Conservation (phyloP, 2,888 invertebrate species). For the Phengaris arion region DNA sequence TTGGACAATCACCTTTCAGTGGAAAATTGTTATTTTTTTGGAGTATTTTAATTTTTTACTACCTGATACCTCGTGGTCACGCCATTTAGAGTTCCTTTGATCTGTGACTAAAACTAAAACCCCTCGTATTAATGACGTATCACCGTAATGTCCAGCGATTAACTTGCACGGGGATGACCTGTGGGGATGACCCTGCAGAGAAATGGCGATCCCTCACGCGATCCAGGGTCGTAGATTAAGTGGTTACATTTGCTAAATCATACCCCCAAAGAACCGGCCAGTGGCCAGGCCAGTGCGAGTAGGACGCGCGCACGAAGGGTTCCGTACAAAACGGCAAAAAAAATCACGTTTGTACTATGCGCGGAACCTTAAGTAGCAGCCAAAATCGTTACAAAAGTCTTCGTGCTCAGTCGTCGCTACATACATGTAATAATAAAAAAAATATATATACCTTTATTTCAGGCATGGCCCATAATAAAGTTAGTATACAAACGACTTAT, state of each 20-base stretch:
- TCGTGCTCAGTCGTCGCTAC: no score
- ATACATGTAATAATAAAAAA: no score
- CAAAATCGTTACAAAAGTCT: no score
- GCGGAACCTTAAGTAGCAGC: no score
- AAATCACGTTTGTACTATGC: no score
- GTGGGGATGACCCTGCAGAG: constrained; percentile 58
- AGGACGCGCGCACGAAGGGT: no score
- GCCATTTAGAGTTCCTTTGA: neutral
- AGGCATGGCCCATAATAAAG: no score
- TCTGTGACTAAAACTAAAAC: constrained; percentile 33
- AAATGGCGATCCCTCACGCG: constrained; percentile 64
- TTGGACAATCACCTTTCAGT: no score
- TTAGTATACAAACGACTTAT: no score
- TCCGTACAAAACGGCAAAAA: no score
- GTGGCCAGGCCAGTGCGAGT: no score
- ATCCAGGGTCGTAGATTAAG: constrained; percentile 55
- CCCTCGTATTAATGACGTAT: constrained; percentile 56
- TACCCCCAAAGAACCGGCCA: neutral
- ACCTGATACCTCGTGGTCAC: neutral
- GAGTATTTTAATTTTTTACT: neutral
- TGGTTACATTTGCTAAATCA: constrained; percentile 41
- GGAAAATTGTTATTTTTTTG: neutral
- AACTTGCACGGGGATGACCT: constrained; percentile 66
- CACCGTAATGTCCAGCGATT: constrained; percentile 60
- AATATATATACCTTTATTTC: no score